Conservation (phyloP, 2,797 vertebrate species). For the Nothura maculosa region DNA sequence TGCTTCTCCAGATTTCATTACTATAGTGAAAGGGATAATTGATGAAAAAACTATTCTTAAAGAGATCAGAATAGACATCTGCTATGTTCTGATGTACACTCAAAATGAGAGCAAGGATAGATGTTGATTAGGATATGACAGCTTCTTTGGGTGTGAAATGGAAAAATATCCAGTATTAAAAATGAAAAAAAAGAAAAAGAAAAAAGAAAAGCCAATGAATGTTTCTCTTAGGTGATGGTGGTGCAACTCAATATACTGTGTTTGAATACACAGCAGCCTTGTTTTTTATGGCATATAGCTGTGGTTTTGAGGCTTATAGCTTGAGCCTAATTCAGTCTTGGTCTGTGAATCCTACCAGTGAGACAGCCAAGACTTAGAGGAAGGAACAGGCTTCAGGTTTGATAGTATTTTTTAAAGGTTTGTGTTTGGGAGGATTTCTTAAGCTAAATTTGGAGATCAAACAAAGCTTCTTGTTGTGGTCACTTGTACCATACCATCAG, state of each 20-base stretch:
- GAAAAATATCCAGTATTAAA: background rate
- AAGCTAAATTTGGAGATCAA: background rate
- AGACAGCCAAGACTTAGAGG: background rate
- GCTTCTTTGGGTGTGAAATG: background rate
- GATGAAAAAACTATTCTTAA: background rate
- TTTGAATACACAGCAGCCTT: background rate
- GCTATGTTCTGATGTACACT: background rate
- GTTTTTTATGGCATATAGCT: background rate
- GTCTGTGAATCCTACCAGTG: background rate
- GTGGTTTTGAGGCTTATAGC: background rate
- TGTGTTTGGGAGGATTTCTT: background rate
- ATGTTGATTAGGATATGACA: background rate
- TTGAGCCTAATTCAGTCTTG: background rate
- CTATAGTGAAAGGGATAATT: background rate
- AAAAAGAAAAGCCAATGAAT: background rate
- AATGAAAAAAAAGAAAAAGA: background rate
- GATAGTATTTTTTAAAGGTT: background rate
- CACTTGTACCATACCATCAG: background rate
- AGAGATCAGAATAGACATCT: background rate
- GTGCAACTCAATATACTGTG: background rate
- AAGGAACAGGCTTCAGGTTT: background rate
- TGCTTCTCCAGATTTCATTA: constrained; percentile 13
- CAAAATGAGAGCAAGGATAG: background rate
- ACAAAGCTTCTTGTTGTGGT: background rate
- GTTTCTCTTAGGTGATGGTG: background rate